Evolutionary conservation across 2,888 invertebrate genomes (phyloP).

Genomic region (Esperia sulphurella): DNA sequence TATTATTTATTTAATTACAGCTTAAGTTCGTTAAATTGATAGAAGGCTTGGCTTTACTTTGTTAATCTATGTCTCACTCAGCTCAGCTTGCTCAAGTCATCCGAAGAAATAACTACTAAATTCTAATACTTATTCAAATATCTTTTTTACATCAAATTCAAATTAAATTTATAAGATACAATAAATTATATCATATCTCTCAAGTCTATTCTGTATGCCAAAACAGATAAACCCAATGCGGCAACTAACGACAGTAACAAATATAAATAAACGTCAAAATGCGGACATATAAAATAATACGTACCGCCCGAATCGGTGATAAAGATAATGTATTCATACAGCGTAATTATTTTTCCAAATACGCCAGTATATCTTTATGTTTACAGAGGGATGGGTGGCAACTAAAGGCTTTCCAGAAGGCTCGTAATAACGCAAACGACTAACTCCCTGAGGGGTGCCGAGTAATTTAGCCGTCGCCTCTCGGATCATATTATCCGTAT

Average conservation of each 20-base stretch:
- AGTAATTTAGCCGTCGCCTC: conserved; percentile 48
- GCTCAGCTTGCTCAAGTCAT: no score
- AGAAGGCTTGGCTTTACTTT: no score
- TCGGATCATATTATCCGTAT: conserved; percentile 59
- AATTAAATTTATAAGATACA: no score
- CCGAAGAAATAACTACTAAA: no score
- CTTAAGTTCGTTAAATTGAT: no score
- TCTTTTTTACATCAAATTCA: no score
- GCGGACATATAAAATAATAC: conserved; percentile 29
- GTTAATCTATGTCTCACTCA: no score
- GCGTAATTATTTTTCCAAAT: conserved; percentile 38
- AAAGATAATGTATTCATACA: conserved; percentile 35
- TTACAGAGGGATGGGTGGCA: conserved; percentile 21
- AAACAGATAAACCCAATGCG: conserved; percentile 24
- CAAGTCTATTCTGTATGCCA: not conserved
- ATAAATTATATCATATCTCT: not conserved
- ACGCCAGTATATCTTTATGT: conserved; percentile 24
- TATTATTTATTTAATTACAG: no score
- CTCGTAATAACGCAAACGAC: conserved; percentile 41
- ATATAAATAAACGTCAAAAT: conserved; percentile 30
- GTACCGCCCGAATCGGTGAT: conserved; percentile 22
- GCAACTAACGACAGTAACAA: conserved; percentile 19
- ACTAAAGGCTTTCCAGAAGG: conserved; percentile 31
- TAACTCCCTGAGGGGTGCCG: conserved; percentile 29
- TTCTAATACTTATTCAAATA: no score